Evolutionary conservation across 1,140 invertebrate species (phyloP).

Genomic region (Pseudoatta argentina): DNA sequence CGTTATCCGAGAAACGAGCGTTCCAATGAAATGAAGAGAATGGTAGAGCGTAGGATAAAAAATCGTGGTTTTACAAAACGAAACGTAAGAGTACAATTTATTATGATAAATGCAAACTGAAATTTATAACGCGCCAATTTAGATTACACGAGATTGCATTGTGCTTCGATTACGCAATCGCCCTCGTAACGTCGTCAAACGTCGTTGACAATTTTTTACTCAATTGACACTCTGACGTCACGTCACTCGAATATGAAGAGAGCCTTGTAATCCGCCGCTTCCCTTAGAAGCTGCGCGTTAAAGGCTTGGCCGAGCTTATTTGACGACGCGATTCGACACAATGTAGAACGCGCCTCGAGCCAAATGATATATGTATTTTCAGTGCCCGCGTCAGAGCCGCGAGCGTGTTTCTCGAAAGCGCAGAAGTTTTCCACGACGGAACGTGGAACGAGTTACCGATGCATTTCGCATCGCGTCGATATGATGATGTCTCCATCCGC

Average conservation of each 20-base stretch:
- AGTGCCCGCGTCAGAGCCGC: constrained; percentile 12
- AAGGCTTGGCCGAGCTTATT: constrained; percentile 32
- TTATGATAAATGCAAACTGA: not conserved
- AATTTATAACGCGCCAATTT: not conserved
- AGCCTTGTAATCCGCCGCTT: not conserved
- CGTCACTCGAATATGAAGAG: constrained; percentile 9
- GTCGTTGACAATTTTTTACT: constrained; percentile 26
- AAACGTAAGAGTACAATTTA: not conserved
- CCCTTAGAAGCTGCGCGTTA: constrained; percentile 58
- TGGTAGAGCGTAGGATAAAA: not conserved
- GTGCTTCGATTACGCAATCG: constrained; percentile 7
- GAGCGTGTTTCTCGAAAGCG: constrained; percentile 15
- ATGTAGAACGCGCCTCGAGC: constrained; percentile 16
- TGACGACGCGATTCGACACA: constrained; percentile 1
- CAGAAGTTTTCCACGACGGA: not conserved
- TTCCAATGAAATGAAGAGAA: not conserved
- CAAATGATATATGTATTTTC: constrained; percentile 48
- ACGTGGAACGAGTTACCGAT: not conserved
- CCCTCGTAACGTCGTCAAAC: not conserved
- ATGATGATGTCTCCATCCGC: not conserved
- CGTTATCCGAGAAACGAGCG: not conserved
- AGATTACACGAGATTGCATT: not conserved
- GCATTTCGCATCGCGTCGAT: not conserved
- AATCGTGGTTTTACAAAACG: not conserved
- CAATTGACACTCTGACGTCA: constrained; percentile 50